Percentiles rank a stretch among this genome's conserved stretches.
These are phyloP conservation scores for Rhyacophila brunnea DNA, from an alignment of 1,140 invertebrate species.

Conservation along the genomic window DNA sequence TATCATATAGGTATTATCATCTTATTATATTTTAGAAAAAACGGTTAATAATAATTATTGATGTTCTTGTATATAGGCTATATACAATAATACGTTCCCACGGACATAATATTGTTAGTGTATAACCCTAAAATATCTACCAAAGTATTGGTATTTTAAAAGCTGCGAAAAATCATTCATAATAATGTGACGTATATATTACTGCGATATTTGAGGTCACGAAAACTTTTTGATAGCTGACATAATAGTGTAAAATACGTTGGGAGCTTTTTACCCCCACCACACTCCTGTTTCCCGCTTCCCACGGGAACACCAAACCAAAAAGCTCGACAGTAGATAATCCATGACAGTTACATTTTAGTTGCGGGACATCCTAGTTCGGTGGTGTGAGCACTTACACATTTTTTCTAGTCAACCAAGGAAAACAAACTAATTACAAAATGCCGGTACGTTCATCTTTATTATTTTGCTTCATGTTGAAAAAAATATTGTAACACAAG, in stretches of 20 bases:
- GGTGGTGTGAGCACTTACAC: background rate
- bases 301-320: conserved; percentile 27
- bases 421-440: conserved; percentile 6
- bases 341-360: conserved; percentile 28
- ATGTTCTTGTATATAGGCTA: no score
- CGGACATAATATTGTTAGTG: no score
- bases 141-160: no score
- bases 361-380: conserved; percentile 22
- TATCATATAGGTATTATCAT: no score
- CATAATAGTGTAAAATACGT: conserved; percentile 21
- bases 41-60: no score
- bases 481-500: no score
- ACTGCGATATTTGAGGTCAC: conserved; percentile 11
- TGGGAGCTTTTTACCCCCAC: conserved; percentile 6
- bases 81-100: no score
- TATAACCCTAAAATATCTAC: no score
- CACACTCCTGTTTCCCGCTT: conserved; percentile 8
- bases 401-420: background rate
- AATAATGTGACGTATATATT: no score
- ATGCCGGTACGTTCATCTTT: conserved; percentile 32
- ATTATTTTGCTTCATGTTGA: no score
- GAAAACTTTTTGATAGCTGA: conserved; percentile 20
- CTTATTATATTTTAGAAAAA: no score
- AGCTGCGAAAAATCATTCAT: no score
- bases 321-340: conserved; percentile 31